Percentiles rank a stretch among this genome's conserved stretches.
Evolutionary conservation across 2,797 vertebrate species (phyloP).

Genomic region (Sardinella longiceps): DNA sequence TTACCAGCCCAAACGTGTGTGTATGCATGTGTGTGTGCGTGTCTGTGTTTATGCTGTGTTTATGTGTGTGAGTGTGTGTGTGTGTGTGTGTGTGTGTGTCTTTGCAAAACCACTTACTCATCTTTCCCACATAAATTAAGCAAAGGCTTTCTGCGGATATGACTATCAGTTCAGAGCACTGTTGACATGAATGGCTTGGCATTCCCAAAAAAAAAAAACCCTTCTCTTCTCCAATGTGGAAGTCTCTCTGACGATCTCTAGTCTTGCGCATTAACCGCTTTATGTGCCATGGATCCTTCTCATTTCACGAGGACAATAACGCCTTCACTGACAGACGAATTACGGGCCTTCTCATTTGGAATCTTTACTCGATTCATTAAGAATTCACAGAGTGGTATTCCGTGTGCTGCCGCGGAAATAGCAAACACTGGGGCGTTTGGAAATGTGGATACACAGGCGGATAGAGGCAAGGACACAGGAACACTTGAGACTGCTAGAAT

Average conservation of each 20-base stretch:
- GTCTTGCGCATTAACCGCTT: neutral
- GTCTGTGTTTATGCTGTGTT: neutral
- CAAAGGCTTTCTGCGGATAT: neutral
- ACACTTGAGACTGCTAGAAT: neutral
- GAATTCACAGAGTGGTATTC: neutral
- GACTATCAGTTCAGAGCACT: neutral
- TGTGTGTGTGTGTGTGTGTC: neutral
- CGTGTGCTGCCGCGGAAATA: neutral
- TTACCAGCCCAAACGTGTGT: neutral
- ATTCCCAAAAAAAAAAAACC: neutral
- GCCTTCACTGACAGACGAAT: slow-evolving; percentile 1
- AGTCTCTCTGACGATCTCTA: neutral
- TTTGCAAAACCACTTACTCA: slow-evolving; percentile 7
- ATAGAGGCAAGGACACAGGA: neutral
- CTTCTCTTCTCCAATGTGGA: neutral
- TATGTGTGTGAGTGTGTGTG: neutral
- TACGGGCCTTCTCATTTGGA: neutral
- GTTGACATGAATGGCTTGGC: slow-evolving; percentile 5
- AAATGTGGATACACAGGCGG: neutral
- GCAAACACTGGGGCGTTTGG: neutral
- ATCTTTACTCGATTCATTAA: neutral
- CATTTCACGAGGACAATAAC: neutral
- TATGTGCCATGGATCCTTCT: neutral
- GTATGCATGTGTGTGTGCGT: neutral
- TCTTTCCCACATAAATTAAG: neutral